Percentiles rank a stretch among this genome's conserved stretches.
These are phyloP conservation scores for Anthophora plumipes DNA, from an alignment of 2,888 invertebrate genomes.

Conservation along the genomic window DNA sequence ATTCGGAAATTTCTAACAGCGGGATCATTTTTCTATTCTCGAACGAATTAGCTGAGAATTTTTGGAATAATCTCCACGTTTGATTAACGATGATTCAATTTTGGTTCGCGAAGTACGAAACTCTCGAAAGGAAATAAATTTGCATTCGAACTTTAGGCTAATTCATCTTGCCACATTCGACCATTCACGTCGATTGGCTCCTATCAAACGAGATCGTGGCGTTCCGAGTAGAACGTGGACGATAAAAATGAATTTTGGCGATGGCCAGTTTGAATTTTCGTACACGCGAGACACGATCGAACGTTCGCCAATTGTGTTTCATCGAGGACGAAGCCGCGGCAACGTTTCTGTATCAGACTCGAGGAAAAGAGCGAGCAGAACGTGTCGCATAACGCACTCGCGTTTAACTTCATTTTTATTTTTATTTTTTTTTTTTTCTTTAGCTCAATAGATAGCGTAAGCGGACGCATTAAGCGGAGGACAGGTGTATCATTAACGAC, in stretches of 20 bases:
- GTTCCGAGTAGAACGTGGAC: not conserved
- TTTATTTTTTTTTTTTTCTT: constrained; percentile 44
- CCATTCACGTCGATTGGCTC: not conserved
- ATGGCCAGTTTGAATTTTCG: constrained; percentile 1
- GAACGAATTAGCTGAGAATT: too few species aligned
- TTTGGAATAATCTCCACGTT: too few species aligned
- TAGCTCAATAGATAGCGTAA: constrained; percentile 74
- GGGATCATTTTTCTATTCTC: too few species aligned
- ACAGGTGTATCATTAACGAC: constrained; percentile 73
- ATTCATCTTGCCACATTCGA: too few species aligned
- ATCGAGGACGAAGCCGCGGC: constrained; percentile 75
- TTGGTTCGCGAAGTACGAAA: too few species aligned
- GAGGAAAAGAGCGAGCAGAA: constrained; percentile 67
- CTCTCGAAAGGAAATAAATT: too few species aligned
- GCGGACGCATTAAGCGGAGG: constrained; percentile 70
- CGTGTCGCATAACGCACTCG: constrained; percentile 58
- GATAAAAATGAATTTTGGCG: not conserved
- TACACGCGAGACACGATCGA: not conserved
- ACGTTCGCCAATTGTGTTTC: constrained; percentile 18
- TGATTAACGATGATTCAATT: too few species aligned
- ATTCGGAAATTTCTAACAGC: too few species aligned
- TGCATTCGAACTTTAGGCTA: too few species aligned
- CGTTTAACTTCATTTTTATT: constrained; percentile 53
- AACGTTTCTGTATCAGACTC: constrained; percentile 77
- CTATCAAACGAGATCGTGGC: not conserved